These are phyloP conservation scores for Halocynthia roretzi DNA, from an alignment of 23 tunicate species.

Conservation along the genomic window DNA sequence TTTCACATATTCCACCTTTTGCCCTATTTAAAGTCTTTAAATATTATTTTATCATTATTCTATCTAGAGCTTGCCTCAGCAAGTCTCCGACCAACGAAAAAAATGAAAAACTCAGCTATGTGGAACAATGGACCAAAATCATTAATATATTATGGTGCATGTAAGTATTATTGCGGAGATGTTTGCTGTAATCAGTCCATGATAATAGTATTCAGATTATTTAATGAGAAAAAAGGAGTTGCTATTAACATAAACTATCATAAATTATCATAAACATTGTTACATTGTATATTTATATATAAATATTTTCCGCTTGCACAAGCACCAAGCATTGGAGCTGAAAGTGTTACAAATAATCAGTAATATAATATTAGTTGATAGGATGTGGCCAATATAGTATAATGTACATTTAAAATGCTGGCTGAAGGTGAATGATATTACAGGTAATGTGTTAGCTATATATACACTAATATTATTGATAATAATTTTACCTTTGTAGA, in stretches of 20 bases:
- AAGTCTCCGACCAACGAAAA: constrained; percentile 8
- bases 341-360: no score
- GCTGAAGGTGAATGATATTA: not conserved
- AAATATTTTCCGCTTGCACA: no score
- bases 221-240: no score
- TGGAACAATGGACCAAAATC: constrained; percentile 43
- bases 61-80: constrained; percentile 78
- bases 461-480: not conserved
- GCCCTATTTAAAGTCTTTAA: not conserved
- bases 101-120: not conserved
- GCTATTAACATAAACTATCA: no score
- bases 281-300: no score
- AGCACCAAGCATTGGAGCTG: no score
- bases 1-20: not conserved
- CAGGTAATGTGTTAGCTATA: not conserved
- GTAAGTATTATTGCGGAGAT: constrained; percentile 29
- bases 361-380: no score
- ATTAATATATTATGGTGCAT: constrained; percentile 80
- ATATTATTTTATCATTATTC: not conserved
- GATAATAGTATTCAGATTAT: no score
- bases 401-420: not conserved
- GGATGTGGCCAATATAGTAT: no score
- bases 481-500: constrained; percentile 22
- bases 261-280: no score
- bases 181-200: no score